These are phyloP conservation scores for Sylvia atricapilla DNA, from an alignment of 2,113 vertebrate genomes.

Conservation along the genomic window DNA sequence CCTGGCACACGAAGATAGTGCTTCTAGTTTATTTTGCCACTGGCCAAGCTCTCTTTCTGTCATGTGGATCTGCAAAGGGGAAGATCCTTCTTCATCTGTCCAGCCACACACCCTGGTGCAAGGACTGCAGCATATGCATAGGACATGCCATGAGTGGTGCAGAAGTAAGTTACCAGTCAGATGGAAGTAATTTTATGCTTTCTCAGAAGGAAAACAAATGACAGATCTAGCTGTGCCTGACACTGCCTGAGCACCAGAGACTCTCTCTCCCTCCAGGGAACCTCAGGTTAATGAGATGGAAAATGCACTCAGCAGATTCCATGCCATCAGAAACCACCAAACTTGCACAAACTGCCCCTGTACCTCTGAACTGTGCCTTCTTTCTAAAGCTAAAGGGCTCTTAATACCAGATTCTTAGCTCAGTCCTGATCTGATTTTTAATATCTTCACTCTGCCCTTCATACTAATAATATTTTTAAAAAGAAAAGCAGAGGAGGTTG, in stretches of 20 bases:
- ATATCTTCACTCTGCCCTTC: conserved; percentile 1
- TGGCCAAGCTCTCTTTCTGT: not conserved
- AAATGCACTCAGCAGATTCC: conserved; percentile 50
- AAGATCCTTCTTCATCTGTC: not conserved
- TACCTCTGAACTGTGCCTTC: not conserved
- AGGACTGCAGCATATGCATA: not conserved
- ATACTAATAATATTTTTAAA: not conserved
- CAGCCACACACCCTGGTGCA: fast-evolving
- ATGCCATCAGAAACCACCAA: not conserved
- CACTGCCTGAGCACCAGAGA: conserved; percentile 35
- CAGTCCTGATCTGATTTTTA: conserved; percentile 22
- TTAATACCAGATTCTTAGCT: conserved; percentile 7
- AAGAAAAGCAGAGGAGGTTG: not conserved
- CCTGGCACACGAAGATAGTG: not conserved
- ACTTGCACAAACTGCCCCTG: conserved; percentile 1
- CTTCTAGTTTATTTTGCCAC: not conserved
- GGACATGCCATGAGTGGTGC: not conserved
- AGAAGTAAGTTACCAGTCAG: not conserved
- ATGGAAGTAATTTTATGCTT: conserved; percentile 22
- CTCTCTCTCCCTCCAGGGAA: conserved; percentile 15
- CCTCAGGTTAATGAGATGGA: conserved; percentile 51
- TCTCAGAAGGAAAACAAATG: conserved; percentile 51
- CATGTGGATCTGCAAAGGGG: not conserved
- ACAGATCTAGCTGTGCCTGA: conserved; percentile 56
- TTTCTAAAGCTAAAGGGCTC: conserved; percentile 17